Evolutionary conservation across 2,797 vertebrate species (phyloP), one percentile per base, ranked within the genome.

Genomic region (Acropternis orthonyx): DNA sequence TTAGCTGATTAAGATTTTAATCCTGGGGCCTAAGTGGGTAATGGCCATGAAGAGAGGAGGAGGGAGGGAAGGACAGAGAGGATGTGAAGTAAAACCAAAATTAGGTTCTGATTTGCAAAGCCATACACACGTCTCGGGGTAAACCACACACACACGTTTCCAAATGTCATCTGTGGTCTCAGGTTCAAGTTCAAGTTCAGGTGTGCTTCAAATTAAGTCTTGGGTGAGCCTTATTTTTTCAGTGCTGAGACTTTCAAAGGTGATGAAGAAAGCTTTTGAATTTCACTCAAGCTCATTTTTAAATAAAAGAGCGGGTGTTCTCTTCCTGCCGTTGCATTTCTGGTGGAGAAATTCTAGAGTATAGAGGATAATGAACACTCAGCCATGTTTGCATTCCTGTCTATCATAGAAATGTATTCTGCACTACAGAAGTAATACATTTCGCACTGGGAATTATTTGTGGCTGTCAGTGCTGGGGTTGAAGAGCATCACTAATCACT

Each of bases 21-120:
- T 89, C 54, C 68, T 44, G 56, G 62, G 39, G 49, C 75, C 36
- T 68, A 43, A 83, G 48, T 2, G 17, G 34, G 68, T 62, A 82
- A 81, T 11, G 8, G 65, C 54, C 43, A 37, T 5, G 39, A 77
- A 48, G 30, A 67, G n/a, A 36, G 32, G 55, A 63, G 66, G 48
- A 56, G 37, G 43, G 58, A 73, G 24, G 41, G 41, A 69, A 28
- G 41, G 41, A 74, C 27, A 49, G 66, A 89, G 77, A 69, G 68
- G 72, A 94, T 91, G 65, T 68, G 78, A 63, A 91, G 55, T 13
- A 86, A 43, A 77, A 62, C n/a, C 69, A 72, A 89, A 96, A 93
- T 89, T 62, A 89, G 76, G 66, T 73, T 62, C n/a, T 5, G 5
- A 68, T 85, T 93, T 92, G 75, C 85, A 80, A 91, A 89, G 78